These are phyloP conservation scores for Tympanuchus pallidicinctus DNA, from an alignment of 2,113 vertebrate species.

Conservation along the genomic window DNA sequence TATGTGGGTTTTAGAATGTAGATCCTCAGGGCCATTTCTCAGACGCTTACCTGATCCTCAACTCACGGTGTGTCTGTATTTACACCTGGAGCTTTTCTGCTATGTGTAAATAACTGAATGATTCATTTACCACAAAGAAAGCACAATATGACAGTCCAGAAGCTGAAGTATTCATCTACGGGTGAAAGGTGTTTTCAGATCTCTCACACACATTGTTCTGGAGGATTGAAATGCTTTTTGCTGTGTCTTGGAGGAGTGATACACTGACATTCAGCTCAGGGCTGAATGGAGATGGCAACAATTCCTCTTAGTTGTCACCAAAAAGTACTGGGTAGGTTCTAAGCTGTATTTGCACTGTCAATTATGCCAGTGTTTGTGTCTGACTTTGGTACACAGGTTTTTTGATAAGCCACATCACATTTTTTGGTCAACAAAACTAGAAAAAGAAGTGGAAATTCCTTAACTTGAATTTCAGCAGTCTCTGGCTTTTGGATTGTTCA, in stretches of 20 bases:
- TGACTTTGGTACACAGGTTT: background rate
- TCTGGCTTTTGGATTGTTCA: background rate
- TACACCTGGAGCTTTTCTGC: background rate
- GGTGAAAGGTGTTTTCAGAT: background rate
- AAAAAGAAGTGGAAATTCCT: background rate
- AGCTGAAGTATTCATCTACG: background rate
- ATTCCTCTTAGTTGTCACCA: background rate
- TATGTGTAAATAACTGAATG: background rate
- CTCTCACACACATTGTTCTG: background rate
- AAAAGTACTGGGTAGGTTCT: background rate
- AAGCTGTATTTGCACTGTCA: background rate
- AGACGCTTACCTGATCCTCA: background rate
- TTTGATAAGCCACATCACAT: background rate
- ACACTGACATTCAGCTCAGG: background rate
- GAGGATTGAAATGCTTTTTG: background rate
- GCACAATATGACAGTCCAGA: background rate
- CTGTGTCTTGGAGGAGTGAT: background rate
- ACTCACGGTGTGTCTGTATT: background rate
- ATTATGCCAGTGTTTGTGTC: background rate
- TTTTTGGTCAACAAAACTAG: background rate
- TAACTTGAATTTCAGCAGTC: background rate
- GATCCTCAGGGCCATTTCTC: background rate
- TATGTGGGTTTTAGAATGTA: background rate
- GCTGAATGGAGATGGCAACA: background rate
- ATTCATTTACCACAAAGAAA: background rate